Evolutionary conservation across 2,797 vertebrate species (phyloP).

Genomic region (Rhyacichthys aspro): DNA sequence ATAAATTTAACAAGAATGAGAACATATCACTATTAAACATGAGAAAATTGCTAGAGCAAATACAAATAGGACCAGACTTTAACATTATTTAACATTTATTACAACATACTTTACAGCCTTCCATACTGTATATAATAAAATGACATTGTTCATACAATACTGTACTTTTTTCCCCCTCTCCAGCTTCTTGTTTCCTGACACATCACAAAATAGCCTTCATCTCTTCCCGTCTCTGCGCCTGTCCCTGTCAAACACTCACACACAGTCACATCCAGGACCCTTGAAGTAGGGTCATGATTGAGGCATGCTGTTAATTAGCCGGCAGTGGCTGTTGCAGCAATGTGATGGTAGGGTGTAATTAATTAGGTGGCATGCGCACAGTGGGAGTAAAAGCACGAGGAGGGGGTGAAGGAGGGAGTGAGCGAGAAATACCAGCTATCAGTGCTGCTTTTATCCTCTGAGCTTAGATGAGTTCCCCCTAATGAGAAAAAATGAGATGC

Average conservation of each 20-base stretch:
- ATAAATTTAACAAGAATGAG: no score
- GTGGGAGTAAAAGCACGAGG: constrained; percentile 59
- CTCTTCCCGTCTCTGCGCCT: constrained; percentile 25
- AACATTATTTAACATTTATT: no score
- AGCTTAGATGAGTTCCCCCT: constrained; percentile 73
- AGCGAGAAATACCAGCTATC: constrained; percentile 63
- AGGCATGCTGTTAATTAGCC: constrained; percentile 77
- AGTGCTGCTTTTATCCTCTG: constrained; percentile 73
- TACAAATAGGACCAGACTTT: no score
- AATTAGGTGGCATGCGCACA: constrained; percentile 76
- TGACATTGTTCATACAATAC: no score
- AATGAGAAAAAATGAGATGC: constrained; percentile 78
- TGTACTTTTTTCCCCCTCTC: no score
- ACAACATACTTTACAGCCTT: no score
- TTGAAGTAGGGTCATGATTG: constrained; percentile 74
- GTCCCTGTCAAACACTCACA: constrained; percentile 14
- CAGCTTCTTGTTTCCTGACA: constrained; percentile 16
- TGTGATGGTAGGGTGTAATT: constrained; percentile 76
- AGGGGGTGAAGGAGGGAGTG: constrained; percentile 48
- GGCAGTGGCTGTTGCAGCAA: constrained; percentile 73
- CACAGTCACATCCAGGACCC: constrained; percentile 59
- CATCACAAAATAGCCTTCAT: constrained; percentile 22
- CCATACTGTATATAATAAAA: no score
- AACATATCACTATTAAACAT: no score
- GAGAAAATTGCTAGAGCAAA: no score